Evolutionary conservation across 2,113 vertebrate species (phyloP).

Genomic region (Cheilinus undulatus): DNA sequence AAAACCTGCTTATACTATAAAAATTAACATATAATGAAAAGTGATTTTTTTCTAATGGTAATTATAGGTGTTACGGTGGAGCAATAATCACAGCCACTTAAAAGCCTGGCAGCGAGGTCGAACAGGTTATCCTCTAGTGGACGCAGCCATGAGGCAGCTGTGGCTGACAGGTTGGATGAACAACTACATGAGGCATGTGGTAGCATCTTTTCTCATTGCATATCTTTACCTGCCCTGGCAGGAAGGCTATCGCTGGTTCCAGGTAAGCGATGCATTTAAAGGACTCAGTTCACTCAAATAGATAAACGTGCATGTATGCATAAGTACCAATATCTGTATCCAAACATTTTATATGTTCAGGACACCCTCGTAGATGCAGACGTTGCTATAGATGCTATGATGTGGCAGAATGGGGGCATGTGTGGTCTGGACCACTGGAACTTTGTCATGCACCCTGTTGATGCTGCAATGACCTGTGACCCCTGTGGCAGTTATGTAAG

Average conservation of each 20-base stretch:
- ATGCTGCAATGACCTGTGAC: slow-evolving; percentile 83
- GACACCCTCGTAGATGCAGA: slow-evolving; percentile 84
- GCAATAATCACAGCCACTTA: slow-evolving; percentile 65
- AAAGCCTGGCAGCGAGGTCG: slow-evolving; percentile 79
- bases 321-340: neutral
- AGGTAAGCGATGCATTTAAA: slow-evolving; percentile 53
- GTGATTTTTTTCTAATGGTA: neutral
- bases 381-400: slow-evolving; percentile 83
- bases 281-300: neutral
- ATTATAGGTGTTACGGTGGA: slow-evolving; percentile 76
- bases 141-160: slow-evolving; percentile 83
- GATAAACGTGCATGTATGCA: no score
- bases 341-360: slow-evolving; percentile 45
- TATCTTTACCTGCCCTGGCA: slow-evolving; percentile 82
- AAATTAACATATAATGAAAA: neutral
- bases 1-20: no score
- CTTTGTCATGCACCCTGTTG: slow-evolving; percentile 83
- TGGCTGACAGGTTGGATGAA: slow-evolving; percentile 84
- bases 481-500: slow-evolving; percentile 73
- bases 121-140: slow-evolving; percentile 80
- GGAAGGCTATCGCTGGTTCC: slow-evolving; percentile 83
- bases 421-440: slow-evolving; percentile 85
- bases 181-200: slow-evolving; percentile 82
- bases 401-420: slow-evolving; percentile 86
- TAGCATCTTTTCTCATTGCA: slow-evolving; percentile 82